Base-by-base conservation (phyloP, 2,797 vertebrate genomes). In the Rhynchotus rufescens region DNA sequence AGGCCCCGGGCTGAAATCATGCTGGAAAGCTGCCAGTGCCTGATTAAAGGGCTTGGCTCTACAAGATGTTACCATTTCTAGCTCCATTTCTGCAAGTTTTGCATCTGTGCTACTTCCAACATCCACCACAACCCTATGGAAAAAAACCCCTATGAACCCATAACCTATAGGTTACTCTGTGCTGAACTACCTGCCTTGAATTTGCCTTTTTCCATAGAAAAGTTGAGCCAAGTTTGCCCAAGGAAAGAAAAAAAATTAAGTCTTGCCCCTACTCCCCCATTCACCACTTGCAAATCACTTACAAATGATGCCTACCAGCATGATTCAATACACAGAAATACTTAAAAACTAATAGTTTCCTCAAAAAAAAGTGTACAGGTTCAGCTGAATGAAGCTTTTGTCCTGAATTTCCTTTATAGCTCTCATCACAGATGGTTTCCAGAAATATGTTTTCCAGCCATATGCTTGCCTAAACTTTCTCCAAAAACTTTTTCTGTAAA, bases 131-230 rank as follows among this genome's bases (percentile, higher is more conserved):
- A 71, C 92, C 69, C 80, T 80, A 82, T 80, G 84, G 92, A 94
- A 77, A 94, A 77, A 94, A 36, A 36, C 10, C 36, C 36, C 36
- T 36, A 36, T 36, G 36, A 36, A 36, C 36, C 36, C 36, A 36
- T 36, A 10, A 36, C 36, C 36, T 36, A 10, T 36, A 36, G 36
- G 36, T 36, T 36, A 97, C 94, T 90, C 79, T 80, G 56, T 69
- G 92, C 91, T 95, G 96, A 97, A 97, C 96, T 96, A 96, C 94
- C 94, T 89, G 92, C 93, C 30, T 49, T 17, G 69, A 82, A 80
- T 97, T 96, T 94, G 71, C 95, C 36, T 94, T 94, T 94, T 94
- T 94, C 93, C 81, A 96, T 84, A 92, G 93, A 96, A 96, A 96
- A 95, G 96, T 19, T 87, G 94, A 95, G 91, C 88, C 93, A 96